Evolutionary conservation across 2,888 invertebrate genomes (phyloP).

Genomic region (Fragum whitleyi): DNA sequence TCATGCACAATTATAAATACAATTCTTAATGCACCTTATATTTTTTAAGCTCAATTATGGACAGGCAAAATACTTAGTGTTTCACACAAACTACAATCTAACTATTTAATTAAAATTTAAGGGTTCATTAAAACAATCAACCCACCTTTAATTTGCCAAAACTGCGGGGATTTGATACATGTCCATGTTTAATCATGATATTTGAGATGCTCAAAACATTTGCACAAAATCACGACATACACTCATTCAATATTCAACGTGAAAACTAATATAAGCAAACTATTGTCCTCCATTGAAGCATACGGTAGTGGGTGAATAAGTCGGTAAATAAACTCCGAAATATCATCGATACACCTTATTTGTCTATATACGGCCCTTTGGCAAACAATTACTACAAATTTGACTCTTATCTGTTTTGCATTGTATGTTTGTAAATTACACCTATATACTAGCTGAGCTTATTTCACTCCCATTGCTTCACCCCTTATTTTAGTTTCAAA

Average conservation of each 20-base stretch:
- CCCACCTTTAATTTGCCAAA: constrained; percentile 53
- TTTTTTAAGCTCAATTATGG: too few relatives aligned
- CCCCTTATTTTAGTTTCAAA: too few relatives aligned
- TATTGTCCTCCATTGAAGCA: constrained; percentile 47
- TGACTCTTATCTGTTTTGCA: constrained; percentile 1
- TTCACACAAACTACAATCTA: too few relatives aligned
- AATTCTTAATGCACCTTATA: too few relatives aligned
- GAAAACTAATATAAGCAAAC: constrained; percentile 49
- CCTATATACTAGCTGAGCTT: neutral
- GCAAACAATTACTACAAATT: neutral
- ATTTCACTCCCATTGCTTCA: too few relatives aligned
- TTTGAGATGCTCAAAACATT: constrained; percentile 32
- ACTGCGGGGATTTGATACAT: constrained; percentile 44
- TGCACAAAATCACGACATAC: constrained; percentile 28
- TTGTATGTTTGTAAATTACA: neutral
- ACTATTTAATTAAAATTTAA: neutral
- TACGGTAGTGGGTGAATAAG: constrained; percentile 41
- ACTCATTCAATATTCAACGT: constrained; percentile 16
- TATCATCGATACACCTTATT: constrained; percentile 30
- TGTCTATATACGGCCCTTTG: constrained; percentile 28
- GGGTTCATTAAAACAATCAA: constrained; percentile 1
- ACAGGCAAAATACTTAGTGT: too few relatives aligned
- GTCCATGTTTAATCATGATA: constrained; percentile 59
- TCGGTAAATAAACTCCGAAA: constrained; percentile 34
- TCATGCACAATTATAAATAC: too few relatives aligned